Conservation (phyloP, 2,888 invertebrate species). For the Liposcelis brunnea region DNA sequence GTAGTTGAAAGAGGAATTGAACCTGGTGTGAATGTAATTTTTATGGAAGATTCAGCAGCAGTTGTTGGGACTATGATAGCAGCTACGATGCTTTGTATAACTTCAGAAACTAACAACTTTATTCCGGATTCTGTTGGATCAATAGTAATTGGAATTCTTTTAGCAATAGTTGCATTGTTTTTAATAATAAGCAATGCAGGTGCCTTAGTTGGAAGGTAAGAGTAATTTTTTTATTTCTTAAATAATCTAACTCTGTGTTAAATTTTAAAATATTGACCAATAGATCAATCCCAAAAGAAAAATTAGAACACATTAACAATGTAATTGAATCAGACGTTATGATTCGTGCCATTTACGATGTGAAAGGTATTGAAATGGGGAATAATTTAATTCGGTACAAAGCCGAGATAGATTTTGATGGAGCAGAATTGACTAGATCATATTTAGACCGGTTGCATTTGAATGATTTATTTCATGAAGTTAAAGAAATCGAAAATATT, state of each 20-base stretch:
- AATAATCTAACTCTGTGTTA: too few relatives aligned
- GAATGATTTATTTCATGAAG: neutral
- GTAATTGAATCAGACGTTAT: constrained; percentile 6
- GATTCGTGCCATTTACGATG: constrained; percentile 9
- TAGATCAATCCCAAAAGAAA: constrained; percentile 3
- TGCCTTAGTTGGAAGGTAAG: constrained; percentile 8
- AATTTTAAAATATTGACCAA: too few relatives aligned
- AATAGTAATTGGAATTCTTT: constrained; percentile 1
- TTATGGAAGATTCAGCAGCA: constrained; percentile 7
- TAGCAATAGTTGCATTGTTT: constrained; percentile 5
- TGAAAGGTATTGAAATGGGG: constrained; percentile 10
- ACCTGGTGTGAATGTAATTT: constrained; percentile 7
- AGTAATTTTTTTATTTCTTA: neutral
- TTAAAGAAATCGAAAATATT: neutral
- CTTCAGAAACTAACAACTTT: neutral
- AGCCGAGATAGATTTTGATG: constrained; percentile 9
- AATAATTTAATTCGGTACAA: constrained; percentile 7
- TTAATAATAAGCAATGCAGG: constrained; percentile 1
- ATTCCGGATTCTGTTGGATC: constrained; percentile 8
- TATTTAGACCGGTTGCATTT: constrained; percentile 7
- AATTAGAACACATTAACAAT: constrained; percentile 5
- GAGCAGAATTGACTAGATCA: neutral
- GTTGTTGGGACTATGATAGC: neutral
- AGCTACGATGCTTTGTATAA: neutral
- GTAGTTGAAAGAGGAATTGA: constrained; percentile 1